phyloP scores from a whole-genome alignment of 2,113 vertebrate genomes.

The Potamarius usumacintae region DNA sequence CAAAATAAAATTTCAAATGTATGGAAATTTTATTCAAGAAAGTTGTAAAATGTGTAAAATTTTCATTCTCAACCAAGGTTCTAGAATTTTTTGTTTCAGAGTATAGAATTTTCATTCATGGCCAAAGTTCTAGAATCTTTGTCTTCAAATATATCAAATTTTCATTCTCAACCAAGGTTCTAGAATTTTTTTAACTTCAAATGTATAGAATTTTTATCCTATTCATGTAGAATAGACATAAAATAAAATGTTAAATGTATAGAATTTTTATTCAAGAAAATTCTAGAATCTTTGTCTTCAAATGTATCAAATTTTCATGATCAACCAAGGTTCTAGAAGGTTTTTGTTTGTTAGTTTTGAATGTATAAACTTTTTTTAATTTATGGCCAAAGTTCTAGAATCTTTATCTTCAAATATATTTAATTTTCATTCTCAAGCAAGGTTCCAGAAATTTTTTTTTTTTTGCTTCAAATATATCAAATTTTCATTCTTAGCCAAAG shows the following conservation, averaged over 20 bases:
- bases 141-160: not conserved
- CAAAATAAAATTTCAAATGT: too few species aligned
- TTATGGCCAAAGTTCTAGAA: not conserved
- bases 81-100: not conserved
- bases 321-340: not conserved
- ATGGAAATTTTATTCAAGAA: too few species aligned
- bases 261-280: not conserved
- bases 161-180: not conserved
- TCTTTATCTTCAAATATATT: not conserved
- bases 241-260: too few species aligned
- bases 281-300: not conserved
- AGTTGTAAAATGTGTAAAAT: too few species aligned
- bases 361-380: not conserved
- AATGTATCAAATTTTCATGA: not conserved
- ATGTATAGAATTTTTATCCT: too few species aligned
- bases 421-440: not conserved
- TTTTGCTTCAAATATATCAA: not conserved
- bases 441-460: not conserved
- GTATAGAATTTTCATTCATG: not conserved
- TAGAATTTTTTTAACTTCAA: not conserved
- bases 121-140: not conserved
- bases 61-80: not conserved
- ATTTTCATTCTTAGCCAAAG: not conserved
- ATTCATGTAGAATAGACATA: too few species aligned
- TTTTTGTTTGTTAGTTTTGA: not conserved